Evolutionary conservation across 2,888 invertebrate species (phyloP), one percentile per base, ranked within the genome.

Genomic region (Megalurothrips usitatus): DNA sequence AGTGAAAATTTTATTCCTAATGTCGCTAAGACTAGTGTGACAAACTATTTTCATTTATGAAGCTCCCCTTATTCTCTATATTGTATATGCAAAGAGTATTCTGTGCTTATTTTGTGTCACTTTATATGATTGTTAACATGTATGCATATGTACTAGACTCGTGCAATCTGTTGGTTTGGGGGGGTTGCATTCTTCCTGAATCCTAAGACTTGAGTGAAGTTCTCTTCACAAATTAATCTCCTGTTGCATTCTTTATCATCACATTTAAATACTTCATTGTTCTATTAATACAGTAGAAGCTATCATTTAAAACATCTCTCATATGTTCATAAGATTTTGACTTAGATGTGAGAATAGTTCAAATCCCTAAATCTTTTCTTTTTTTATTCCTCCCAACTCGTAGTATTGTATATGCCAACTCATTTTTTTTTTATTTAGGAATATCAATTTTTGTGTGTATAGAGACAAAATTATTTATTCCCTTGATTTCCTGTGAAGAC

Each of bases 401-500:
- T 58, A 58, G 58, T 0, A n/a, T 58, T 58, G n/a, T 58, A n/a
- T 58, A 12, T 58, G 17, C 58, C 58, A 58, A 4, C 34, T 43
- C 2, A 58, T 58, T 58, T 58, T 19, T 58, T 6, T 19, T 1
- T 8, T 52, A 52, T 12, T 52, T 52, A 4, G 17, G 58, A 17
- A 19, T 17, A n/a, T 58, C 6, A 58, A 17, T n/a, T 58, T 58
- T 10, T 58, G 58, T n/a, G n/a, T 58, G 17, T 58, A n/a, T 8
- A 58, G 17, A 58, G 58, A 58, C 58, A 58, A 58, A 58, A 58
- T 58, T 58, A 58, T 58, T 58, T 58, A 58, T 58, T 58, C 58
- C 17, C n/a, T 58, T 58, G n/a, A 58, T 58, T 58, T 58, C 14
- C 17, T 58, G 58, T 58, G 19, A 58, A 43, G 34, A 6, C 34